Evolutionary conservation across 2,797 vertebrate genomes (phyloP), one percentile per base, ranked within the genome.

Genomic region (Danio albolineatus): DNA sequence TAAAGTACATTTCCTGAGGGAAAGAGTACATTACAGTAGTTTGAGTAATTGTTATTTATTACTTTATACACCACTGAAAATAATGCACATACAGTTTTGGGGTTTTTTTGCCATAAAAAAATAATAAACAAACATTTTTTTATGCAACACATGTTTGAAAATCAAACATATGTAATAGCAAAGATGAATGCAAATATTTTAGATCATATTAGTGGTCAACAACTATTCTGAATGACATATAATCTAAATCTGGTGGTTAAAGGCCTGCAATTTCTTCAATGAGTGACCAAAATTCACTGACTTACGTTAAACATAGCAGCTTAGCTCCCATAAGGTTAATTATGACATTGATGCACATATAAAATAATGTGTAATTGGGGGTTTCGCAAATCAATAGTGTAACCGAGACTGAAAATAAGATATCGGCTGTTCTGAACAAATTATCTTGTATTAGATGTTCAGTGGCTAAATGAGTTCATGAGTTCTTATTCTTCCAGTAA

Each of bases 341-440:
- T 70, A 39, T 69, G 66, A 38, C 66, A 60, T 36, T 70, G 76
- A 78, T 61, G 14, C 66, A 61, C 28, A 28, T 69, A 48, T 57
- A 77, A 16, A 57, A 38, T 41, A 21, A 67, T 13, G 2, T 16
- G 21, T 14, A 44, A 66, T n/a, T 28, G 59, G 36, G 28, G 16
- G 54, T 51, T 69, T 19, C 51, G 28, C 17, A 2, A 19, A 48
- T 77, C 75, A 69, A 69, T 77, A 77, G 51, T 14, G 62, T 19
- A 77, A 77, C 67, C n/a, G 21, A 65, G 53, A 77, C 21, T 70
- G 76, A 70, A 61, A 60, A 60, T 51, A 60, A 53, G 67, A 61
- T 64, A 72, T 79, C 6, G 67, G 57, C 38, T 53, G 48, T 59
- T 53, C 13, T 38, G 7, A 71, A 72, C 48, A 62, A 70, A 60